Evolutionary conservation across 2,113 vertebrate genomes (phyloP), one percentile per base, ranked within the genome.

Genomic region (Noctilio leporinus): DNA sequence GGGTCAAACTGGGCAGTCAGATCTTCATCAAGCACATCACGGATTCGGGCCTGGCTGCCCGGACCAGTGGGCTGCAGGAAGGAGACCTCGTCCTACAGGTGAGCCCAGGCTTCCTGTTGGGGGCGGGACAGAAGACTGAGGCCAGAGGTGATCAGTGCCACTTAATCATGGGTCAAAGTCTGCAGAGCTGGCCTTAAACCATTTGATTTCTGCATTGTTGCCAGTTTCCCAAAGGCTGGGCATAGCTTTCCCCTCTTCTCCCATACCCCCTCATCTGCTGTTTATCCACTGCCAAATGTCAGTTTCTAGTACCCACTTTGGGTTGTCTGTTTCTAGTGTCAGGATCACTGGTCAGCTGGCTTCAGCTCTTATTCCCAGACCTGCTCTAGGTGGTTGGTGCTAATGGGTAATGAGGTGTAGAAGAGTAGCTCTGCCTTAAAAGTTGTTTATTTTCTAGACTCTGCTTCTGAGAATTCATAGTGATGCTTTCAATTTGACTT

Each of bases 1-100:
- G 99, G n/a, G 92, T 99, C 96, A 99, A 99, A 96, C 97, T 99
- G 77, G 99, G 99, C 11, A 99, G 99, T 97, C 99, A 99, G 98
- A 99, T 99, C 95, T 99, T 99, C 96, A 99, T 99, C 97, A 99
- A 99, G 93, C 99, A 99, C 97, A 99, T 99, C 97, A 99, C 99
- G 0, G 98, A 99, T 11, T 99, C 98, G 0, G 99, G 99, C 51
- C 96, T 99, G 93, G 99, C 99, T 0, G 98, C 99, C 0, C 99
- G 98, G 96, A 98, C 98, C 76, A 98, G 97, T 0, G 98, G 98
- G 0, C 97, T 99, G 81, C 99, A 99, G 89, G 99, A 99, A 70
- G 99, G 99, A 69, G 99, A 99, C 96, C 99, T 99, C 35, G 98
- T 99, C n/a, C 98, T 99, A 6, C 99, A 99, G 99, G 99, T 99